Evolutionary conservation across 2,888 invertebrate genomes (phyloP), one percentile per base, ranked within the genome.

Genomic region (Copidosoma aretas): DNA sequence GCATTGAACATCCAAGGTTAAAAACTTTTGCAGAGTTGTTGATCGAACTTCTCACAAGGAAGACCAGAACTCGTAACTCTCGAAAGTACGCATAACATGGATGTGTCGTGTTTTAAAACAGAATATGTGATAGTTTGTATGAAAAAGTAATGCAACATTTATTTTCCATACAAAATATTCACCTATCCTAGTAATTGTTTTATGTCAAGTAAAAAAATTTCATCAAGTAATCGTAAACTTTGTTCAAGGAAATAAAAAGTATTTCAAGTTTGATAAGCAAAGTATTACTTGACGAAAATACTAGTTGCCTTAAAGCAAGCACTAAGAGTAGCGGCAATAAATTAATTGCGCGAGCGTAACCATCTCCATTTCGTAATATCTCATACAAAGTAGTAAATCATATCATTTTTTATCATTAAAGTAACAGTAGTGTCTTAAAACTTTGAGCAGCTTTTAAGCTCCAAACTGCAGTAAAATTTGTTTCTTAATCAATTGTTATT

Each of bases 321-420:
- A 74, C 72, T 75, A 74, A 76, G 77, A 77, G 78, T 76, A 78
- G 73, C 75, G 74, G 73, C 60, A 58, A 63, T 67, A 54, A 32
- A 56, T 62, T 57, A 53, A 70, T 68, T 62, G 53, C 60, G 24
- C 41, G 57, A 67, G 3, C 17, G 67, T 43, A 61, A 61, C 58
- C 54, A 67, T 66, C 51, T 25, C 57, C 53, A 54, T 57, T 49
- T n/a, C 21, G 15, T 52, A 66, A 53, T 62, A 32, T 56, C 43
- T 60, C 60, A 69, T 41, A 56, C 60, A 64, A 53, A 65, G 25
- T 68, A 59, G 58, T 60, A 24, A 24, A 61, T 64, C 62, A 63
- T 21, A 49, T 39, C 58, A 69, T 43, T 56, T 49, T 54, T 53
- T 68, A 54, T 49, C 57, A 60, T 53, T 21, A 52, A 53, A 49